A percentile compares a stretch with the other conserved stretches of the same genome.
phyloP scores from a whole-genome alignment of 1,140 invertebrate species.

The Oscheius sp. region DNA sequence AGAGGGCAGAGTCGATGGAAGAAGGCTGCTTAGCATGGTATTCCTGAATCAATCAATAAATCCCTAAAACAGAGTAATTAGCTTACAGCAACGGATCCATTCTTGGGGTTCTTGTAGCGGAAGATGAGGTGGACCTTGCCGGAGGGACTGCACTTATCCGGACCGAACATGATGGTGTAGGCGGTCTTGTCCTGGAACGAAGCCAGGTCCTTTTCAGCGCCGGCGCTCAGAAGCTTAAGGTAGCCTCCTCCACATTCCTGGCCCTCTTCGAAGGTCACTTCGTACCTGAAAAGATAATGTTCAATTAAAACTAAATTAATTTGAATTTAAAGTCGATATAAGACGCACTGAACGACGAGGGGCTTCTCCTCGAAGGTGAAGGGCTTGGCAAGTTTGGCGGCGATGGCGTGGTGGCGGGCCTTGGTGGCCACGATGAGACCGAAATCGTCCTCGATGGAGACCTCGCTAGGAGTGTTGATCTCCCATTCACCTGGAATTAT shows the following conservation, averaged over 20 bases:
- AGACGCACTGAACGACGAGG: constrained; percentile 81
- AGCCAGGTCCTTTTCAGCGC: constrained; percentile 62
- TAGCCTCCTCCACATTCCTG: constrained; percentile 98
- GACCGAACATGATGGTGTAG: constrained; percentile 85
- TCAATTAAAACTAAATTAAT: constrained; percentile 2
- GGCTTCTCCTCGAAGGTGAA: constrained; percentile 84
- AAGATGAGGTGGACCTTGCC: constrained; percentile 96
- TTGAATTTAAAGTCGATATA: constrained; percentile 4
- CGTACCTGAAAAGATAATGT: constrained; percentile 61
- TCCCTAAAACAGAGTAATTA: neutral
- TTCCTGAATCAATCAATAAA: constrained; percentile 59
- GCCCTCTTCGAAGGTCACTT: constrained; percentile 73
- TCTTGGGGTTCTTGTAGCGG: constrained; percentile 87
- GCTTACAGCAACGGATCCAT: constrained; percentile 74
- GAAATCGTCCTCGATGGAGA: constrained; percentile 77
- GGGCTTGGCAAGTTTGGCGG: constrained; percentile 74
- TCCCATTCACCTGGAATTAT: constrained; percentile 69
- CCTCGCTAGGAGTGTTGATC: constrained; percentile 75
- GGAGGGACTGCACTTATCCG: constrained; percentile 96
- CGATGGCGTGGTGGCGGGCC: constrained; percentile 77
- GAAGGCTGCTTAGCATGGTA: constrained; percentile 78
- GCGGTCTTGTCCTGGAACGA: constrained; percentile 91
- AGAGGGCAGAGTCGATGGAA: constrained; percentile 79
- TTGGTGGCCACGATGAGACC: constrained; percentile 88
- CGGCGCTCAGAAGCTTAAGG: constrained; percentile 77